Evolutionary conservation across 2,113 vertebrate species (phyloP).

Genomic region (Ia io): DNA sequence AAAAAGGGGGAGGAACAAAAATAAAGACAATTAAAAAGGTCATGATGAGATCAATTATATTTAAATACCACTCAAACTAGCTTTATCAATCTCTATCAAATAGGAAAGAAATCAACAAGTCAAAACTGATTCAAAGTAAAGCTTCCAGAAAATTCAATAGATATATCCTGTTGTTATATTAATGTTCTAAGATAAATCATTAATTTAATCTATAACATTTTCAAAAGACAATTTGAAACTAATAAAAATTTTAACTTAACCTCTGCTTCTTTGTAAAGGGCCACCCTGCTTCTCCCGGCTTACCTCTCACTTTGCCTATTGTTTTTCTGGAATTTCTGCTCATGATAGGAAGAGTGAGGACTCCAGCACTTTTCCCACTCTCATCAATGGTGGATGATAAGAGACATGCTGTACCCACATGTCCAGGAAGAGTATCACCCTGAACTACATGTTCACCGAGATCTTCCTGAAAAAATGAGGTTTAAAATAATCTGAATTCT

Average conservation of each 20-base stretch:
- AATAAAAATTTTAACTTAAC: slow-evolving; percentile 3
- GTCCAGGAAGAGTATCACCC: slow-evolving; percentile 89
- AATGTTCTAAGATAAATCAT: slow-evolving; percentile 1
- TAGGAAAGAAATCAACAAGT: not conserved
- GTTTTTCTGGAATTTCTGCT: slow-evolving; percentile 92
- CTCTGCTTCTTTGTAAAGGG: not conserved
- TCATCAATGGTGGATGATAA: slow-evolving; percentile 93
- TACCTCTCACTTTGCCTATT: slow-evolving; percentile 97
- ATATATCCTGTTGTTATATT: not conserved
- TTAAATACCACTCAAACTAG: not conserved
- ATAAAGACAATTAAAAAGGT: slow-evolving; percentile 21
- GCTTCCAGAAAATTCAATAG: slow-evolving; percentile 8
- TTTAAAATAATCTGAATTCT: slow-evolving; percentile 21
- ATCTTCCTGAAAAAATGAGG: slow-evolving; percentile 88
- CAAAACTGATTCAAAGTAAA: slow-evolving; percentile 2
- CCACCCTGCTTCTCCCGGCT: not conserved
- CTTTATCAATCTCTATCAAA: not conserved
- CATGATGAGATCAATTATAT: not conserved
- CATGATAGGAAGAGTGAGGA: slow-evolving; percentile 96
- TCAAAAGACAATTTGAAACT: slow-evolving; percentile 31
- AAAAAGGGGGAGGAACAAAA: not conserved
- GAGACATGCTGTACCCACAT: slow-evolving; percentile 93
- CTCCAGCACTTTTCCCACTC: slow-evolving; percentile 88
- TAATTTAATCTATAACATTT: not conserved
- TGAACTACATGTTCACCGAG: slow-evolving; percentile 91